These are phyloP conservation scores for Diogma glabrata DNA, from an alignment of 2,888 invertebrate species.

Conservation along the genomic window DNA sequence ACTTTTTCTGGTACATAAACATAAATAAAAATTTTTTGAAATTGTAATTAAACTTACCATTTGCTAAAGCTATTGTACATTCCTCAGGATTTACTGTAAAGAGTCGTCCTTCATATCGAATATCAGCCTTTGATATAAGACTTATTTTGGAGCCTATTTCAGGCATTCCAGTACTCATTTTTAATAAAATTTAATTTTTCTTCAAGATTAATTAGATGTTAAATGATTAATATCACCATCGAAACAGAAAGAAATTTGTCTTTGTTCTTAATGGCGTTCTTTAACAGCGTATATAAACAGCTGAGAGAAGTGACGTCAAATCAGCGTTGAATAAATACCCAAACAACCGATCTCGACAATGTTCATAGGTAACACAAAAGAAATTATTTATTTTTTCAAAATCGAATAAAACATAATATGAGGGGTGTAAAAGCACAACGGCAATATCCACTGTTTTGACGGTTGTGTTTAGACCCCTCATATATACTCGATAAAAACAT, in stretches of 20 bases:
- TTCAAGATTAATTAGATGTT: conserved; percentile 31
- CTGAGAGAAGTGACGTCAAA: conserved; percentile 32
- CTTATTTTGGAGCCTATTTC: conserved; percentile 99
- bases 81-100: conserved; percentile 99
- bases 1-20: not conserved
- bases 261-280: conserved; percentile 30
- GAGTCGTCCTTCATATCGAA: conserved; percentile 97
- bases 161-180: conserved; percentile 80
- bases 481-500: no score
- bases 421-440: no score
- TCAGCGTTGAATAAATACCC: not conserved
- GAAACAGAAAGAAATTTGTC: conserved; percentile 25
- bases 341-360: no score
- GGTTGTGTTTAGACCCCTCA: no score
- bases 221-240: conserved; percentile 31
- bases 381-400: no score
- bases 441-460: no score
- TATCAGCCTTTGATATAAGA: conserved; percentile 98
- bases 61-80: conserved; percentile 98
- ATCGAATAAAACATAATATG: no score
- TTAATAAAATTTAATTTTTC: conserved; percentile 21
- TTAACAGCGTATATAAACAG: conserved; percentile 26
- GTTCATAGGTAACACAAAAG: no score
- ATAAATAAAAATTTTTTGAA: no score
- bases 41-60: conserved; percentile 79